phyloP scores from a whole-genome alignment of 2,888 invertebrate species.

The Sympetrum striolatum region DNA sequence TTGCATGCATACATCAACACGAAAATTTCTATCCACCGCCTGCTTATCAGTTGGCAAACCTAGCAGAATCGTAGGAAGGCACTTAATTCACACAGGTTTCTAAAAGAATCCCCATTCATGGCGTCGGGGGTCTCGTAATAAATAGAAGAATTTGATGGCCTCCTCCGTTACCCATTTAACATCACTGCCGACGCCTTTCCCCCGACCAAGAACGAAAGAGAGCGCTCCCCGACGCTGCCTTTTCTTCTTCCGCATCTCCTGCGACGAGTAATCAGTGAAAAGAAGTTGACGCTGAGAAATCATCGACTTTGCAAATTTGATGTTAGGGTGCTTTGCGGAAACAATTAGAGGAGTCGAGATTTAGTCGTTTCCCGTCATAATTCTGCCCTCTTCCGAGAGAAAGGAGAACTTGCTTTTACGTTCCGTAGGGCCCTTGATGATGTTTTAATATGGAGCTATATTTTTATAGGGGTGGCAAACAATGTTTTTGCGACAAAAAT shows the following conservation, averaged over 20 bases:
- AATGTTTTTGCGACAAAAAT: no score
- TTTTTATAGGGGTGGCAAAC: not conserved
- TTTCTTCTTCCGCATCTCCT: not conserved
- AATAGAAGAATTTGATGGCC: conserved; percentile 11
- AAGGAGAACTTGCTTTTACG: not conserved
- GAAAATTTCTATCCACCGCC: no score
- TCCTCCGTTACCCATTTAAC: conserved; percentile 6
- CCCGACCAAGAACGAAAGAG: not conserved
- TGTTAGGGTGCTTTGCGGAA: not conserved
- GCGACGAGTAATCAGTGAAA: not conserved
- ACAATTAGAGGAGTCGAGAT: not conserved
- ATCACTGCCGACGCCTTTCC: not conserved
- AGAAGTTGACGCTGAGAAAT: conserved; percentile 1
- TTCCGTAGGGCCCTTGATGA: not conserved
- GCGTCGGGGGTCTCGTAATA: not conserved
- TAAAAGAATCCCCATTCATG: not conserved
- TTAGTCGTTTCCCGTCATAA: not conserved
- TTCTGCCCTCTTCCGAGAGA: not conserved
- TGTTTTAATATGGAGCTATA: not conserved
- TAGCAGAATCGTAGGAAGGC: not conserved
- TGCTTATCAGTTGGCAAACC: not conserved
- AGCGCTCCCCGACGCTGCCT: not conserved
- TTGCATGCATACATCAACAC: no score
- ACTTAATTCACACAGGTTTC: conserved; percentile 24
- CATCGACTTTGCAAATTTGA: not conserved